Base-by-base conservation (phyloP, 1,140 invertebrate genomes). In the Megalopta genalis region DNA sequence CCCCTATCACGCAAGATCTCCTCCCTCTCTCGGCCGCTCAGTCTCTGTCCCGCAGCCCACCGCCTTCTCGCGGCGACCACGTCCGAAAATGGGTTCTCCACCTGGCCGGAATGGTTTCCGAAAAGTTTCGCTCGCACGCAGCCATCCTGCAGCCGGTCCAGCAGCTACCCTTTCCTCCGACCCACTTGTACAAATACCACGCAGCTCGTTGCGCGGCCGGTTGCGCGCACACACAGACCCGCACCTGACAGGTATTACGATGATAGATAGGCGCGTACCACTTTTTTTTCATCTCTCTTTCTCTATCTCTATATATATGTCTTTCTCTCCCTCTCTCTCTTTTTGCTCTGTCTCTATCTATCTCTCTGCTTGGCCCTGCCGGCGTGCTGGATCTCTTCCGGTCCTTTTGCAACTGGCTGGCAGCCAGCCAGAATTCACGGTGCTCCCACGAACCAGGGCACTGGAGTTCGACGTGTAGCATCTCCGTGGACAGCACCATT, bases 341-440 rank as follows among this genome's bases (percentile, higher is more conserved):
- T 12, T 12, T 12, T 12, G 42, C 9, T 32, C 42, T 9, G 42
- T 10, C 42, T 46, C 12, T 46, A 10, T 46, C 12, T 46, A 46
- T 46, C 12, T 12, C 54, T 32, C 32, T 32, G 32, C 32, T 32
- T 32, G 18, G 27, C 54, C 74, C 59, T 74, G 68, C 76, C 77
- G 42, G 16, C 27, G 49, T 32, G 71, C 39, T 67, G 64, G 64
- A 63, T 62, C 84, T 85, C 86, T 86, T 84, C 75, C 84, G 87
- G 82, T 88, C 82, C 80, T 83, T 83, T 88, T 85, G 75, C 83
- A 77, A 85, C 83, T 74, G 42, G 65, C 84, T 90, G 90, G 88
- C 88, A 82, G 68, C 62, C 39, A 42, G 88, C 88, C 90, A 90
- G 77, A 79, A 89, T 88, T 63, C 86, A 83, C 85, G 83, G 83